Percentiles rank a stretch among this genome's conserved stretches.
Conservation (phyloP, 2,113 vertebrate species). For the Microcebus tavaratra region DNA sequence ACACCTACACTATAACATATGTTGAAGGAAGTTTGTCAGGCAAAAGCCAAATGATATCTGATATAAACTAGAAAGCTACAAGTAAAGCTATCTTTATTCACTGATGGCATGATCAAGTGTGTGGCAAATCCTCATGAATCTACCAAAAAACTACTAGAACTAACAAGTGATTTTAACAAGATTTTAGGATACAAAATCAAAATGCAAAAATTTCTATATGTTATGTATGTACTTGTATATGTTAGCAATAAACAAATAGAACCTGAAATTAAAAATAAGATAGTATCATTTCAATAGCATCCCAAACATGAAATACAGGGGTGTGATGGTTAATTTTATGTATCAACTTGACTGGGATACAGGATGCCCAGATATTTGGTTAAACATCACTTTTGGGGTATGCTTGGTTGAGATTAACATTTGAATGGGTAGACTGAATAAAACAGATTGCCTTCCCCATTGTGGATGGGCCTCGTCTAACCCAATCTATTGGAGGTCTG, state of each 20-base stretch:
- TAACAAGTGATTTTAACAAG: not conserved
- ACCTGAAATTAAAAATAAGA: not conserved
- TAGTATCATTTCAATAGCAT: not conserved
- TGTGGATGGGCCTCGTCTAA: not conserved
- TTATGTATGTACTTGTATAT: not conserved
- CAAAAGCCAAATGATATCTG: not conserved
- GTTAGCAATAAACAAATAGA: not conserved
- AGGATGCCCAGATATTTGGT: not conserved
- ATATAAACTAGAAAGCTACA: not conserved
- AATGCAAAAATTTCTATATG: not conserved
- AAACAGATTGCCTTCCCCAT: not conserved
- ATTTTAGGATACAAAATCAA: slow-evolving; percentile 11
- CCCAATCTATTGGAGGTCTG: not conserved
- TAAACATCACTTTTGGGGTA: not conserved
- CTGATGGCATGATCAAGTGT: not conserved
- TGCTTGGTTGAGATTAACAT: not conserved
- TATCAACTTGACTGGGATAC: not conserved
- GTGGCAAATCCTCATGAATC: not conserved
- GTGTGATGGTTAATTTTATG: not conserved
- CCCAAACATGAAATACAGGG: not conserved
- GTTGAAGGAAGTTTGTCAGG: not conserved
- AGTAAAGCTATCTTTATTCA: not conserved
- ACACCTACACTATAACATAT: not conserved
- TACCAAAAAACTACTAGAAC: not conserved
- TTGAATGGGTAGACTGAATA: not conserved